These are phyloP conservation scores for Hippasteria phrygiana DNA, from an alignment of 53 echinoderm and acorn worm species.

Conservation along the genomic window DNA sequence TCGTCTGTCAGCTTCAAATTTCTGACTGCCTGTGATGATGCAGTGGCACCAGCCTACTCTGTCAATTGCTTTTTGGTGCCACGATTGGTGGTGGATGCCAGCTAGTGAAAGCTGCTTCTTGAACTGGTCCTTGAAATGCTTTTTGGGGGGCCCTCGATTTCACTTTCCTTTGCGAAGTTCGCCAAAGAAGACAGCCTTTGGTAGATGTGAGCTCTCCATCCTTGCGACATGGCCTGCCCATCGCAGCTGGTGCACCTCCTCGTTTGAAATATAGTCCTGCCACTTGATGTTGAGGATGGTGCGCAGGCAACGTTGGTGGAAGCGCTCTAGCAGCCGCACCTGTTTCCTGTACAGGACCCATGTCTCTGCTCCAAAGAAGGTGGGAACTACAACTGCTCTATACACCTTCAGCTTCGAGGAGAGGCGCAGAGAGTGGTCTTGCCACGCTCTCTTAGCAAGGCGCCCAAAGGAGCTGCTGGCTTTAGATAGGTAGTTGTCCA, in stretches of 20 bases:
- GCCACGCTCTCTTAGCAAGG: constrained; percentile 6
- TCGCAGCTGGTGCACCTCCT: constrained; percentile 15
- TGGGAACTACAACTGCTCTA: neutral
- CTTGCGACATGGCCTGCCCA: constrained; percentile 28
- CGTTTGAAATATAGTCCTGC: constrained; percentile 41
- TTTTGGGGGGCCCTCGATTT: constrained; percentile 10
- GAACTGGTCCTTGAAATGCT: constrained; percentile 21
- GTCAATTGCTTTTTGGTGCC: constrained; percentile 4
- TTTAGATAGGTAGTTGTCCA: constrained; percentile 11
- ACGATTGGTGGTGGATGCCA: neutral
- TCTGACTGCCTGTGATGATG: neutral
- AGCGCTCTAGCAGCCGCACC: neutral
- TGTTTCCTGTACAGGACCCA: constrained; percentile 27
- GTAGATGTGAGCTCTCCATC: constrained; percentile 1
- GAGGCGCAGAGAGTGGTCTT: constrained; percentile 21
- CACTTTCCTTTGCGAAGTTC: constrained; percentile 15
- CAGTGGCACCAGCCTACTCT: neutral
- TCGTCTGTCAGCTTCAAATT: constrained; percentile 10
- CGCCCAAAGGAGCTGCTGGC: constrained; percentile 39
- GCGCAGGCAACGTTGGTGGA: constrained; percentile 7
- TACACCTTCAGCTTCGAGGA: neutral
- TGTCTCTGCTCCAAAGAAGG: constrained; percentile 29
- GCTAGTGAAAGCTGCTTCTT: constrained; percentile 35
- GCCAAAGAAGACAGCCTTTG: constrained; percentile 14
- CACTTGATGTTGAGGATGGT: constrained; percentile 36